Evolutionary conservation across 1,140 invertebrate species (phyloP).

Genomic region (Polypedilum vanderplanki): DNA sequence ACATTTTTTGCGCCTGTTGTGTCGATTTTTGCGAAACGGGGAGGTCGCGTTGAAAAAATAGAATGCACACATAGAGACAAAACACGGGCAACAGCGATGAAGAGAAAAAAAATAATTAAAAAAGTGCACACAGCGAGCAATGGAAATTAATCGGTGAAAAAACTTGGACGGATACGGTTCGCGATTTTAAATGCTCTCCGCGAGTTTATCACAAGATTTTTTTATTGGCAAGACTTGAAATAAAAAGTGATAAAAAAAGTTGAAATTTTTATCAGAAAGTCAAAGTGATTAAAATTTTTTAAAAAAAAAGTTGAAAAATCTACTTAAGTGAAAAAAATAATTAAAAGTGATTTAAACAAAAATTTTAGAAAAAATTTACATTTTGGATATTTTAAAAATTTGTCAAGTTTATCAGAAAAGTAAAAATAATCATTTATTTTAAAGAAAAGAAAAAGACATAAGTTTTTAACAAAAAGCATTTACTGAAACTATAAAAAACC

Average conservation of each 20-base stretch:
- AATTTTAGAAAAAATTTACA: no score
- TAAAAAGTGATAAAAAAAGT: neutral
- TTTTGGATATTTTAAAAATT: no score
- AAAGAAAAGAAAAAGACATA: no score
- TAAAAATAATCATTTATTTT: no score
- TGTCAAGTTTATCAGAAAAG: no score
- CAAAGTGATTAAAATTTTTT: neutral
- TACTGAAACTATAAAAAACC: no score
- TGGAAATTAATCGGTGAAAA: constrained; percentile 13
- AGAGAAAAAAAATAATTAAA: neutral
- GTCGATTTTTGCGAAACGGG: neutral
- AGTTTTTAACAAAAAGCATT: no score
- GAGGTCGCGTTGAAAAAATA: neutral
- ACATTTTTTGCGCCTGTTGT: neutral
- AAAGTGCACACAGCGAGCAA: neutral
- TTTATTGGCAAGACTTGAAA: neutral
- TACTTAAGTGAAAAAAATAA: no score
- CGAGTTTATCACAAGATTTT: neutral
- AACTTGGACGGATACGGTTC: constrained; percentile 16
- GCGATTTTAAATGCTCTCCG: neutral
- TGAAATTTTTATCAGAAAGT: neutral
- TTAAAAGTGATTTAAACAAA: no score
- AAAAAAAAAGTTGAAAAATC: neutral
- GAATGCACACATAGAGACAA: neutral
- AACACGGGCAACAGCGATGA: neutral